These are phyloP conservation scores for Eustalomyia histrio DNA, from an alignment of 2,888 invertebrate genomes.

Conservation along the genomic window DNA sequence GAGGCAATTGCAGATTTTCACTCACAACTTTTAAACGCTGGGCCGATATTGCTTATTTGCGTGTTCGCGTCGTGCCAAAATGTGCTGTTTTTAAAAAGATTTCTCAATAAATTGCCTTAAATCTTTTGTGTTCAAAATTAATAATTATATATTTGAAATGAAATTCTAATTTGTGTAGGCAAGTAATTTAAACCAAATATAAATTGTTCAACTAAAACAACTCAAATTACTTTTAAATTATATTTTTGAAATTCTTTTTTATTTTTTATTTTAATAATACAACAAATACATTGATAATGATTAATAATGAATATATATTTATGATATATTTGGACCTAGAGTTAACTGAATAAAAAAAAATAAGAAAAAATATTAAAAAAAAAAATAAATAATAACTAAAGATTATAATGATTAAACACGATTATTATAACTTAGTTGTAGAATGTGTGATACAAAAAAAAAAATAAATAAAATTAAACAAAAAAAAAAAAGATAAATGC, in stretches of 20 bases:
- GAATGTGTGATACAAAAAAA: slow-evolving; percentile 62
- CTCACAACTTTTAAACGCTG: no score
- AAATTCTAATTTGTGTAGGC: neutral
- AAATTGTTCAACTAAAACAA: no score
- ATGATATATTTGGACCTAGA: slow-evolving; percentile 63
- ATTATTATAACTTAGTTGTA: slow-evolving; percentile 67
- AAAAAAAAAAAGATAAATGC: slow-evolving; percentile 44
- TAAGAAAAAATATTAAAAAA: slow-evolving; percentile 33
- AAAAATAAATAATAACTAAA: slow-evolving; percentile 48
- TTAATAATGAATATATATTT: slow-evolving; percentile 57
- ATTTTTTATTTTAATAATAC: slow-evolving; percentile 4
- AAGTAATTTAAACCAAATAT: no score
- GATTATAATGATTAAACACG: slow-evolving; percentile 65
- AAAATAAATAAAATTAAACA: slow-evolving; percentile 21
- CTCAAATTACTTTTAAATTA: neutral
- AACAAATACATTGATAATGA: slow-evolving; percentile 34
- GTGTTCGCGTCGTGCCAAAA: no score
- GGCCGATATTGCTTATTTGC: no score
- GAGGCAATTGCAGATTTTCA: no score
- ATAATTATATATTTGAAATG: no score
- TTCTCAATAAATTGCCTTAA: no score
- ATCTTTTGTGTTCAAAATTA: no score
- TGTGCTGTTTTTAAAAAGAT: no score
- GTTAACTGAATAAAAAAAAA: slow-evolving; percentile 55
- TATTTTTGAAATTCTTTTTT: neutral